Base-by-base conservation (phyloP, 2,888 invertebrate genomes). In the Entomobrya proxima region DNA sequence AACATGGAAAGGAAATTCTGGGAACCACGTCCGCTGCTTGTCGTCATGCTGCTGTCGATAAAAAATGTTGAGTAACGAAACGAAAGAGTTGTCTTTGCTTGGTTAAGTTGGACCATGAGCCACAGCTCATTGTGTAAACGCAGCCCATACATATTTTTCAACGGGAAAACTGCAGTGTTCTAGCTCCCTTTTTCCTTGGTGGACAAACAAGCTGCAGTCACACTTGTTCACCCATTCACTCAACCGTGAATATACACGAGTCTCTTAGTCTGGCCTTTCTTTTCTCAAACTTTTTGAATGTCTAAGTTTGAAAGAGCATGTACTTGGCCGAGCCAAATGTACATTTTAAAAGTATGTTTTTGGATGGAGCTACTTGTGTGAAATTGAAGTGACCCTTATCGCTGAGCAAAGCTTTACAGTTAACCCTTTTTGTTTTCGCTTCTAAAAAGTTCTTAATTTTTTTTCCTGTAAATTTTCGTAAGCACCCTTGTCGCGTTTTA, bases 211-310 rank as follows among this genome's bases (percentile, higher is more conserved):
- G 67, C 44, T 55, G 50, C 50, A 79, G 81, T 72, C 81, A 74
- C 47, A 81, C 81, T 81, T 81, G 55, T 81, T 74, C 72, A 81
- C 69, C 37, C 55, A 69, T 55, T 80, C 80, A 67, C 50, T 67
- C 67, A 67, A 67, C 67, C 35, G 67, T 50, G 15, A 15, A 67
- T 50, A 24, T 32, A 50, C 27, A 40, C 7, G 9, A 40, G 7
- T 11, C 7, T 11, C 44, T 40, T 40, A 15, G 7, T 40, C 44
- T 11, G 15, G 47, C 15, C 32, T 74, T 32, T 18, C 40, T 35
- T 74, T 74, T 18, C 40, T 69, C 32, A 50, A 50, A 75, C 61
- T 47, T 82, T 82, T 81, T 75, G 64, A 75, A 74, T 50, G 52
- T 47, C 72, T 44, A 72, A 72, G n/a, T 67, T 72, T 55, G 44